Conservation (phyloP, 2,113 vertebrate genomes). For the Orientallactaga bullata region DNA sequence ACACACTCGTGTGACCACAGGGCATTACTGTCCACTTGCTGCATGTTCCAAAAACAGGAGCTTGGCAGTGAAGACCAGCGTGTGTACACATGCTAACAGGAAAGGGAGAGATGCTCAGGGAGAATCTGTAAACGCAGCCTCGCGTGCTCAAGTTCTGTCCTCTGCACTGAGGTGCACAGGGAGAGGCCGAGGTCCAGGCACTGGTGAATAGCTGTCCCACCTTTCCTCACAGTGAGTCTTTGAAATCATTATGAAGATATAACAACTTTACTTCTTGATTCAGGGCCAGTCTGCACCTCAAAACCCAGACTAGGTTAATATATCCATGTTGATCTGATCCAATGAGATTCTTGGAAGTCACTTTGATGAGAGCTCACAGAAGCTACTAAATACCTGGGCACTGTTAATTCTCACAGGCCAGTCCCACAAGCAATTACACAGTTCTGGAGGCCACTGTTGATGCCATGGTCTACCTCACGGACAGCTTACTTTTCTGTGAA, state of each 20-base stretch:
- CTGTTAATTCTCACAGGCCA: neutral
- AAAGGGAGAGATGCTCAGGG: fast-evolving
- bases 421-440: neutral
- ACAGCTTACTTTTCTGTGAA: neutral
- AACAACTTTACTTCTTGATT: neutral
- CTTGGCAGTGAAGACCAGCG: fast-evolving
- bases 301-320: neutral
- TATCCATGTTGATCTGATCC: neutral
- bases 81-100: fast-evolving
- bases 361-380: neutral
- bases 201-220: neutral
- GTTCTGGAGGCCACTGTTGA: neutral
- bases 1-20: fast-evolving
- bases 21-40: neutral
- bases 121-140: neutral
- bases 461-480: no score
- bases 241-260: neutral
- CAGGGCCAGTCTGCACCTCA: neutral
- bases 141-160: fast-evolving
- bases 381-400: neutral
- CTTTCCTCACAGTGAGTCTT: neutral
- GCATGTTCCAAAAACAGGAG: no score
- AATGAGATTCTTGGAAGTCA: neutral
- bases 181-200: neutral
- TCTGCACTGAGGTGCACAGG: neutral